phyloP scores from a whole-genome alignment of 1,140 invertebrate species.

The Eulimnadia texana region DNA sequence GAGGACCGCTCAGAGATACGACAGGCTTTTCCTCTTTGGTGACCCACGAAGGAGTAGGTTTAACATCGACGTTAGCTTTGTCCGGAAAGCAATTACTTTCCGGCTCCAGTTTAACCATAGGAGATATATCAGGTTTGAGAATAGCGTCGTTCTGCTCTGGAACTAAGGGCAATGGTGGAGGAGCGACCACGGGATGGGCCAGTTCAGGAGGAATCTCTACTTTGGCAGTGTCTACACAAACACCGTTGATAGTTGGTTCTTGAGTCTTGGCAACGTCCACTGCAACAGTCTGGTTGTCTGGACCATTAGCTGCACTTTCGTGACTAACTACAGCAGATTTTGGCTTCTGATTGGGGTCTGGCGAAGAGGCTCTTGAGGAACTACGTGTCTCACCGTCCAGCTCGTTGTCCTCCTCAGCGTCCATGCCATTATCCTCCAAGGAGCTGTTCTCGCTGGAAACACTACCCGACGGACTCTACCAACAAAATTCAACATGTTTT shows the following conservation, averaged over 20 bases:
- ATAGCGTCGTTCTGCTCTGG: not conserved
- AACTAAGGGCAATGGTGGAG: not conserved
- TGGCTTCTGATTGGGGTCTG: not conserved
- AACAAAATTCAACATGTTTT: not conserved
- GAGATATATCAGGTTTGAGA: not conserved
- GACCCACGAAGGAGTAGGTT: not conserved
- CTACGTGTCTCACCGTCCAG: conserved; percentile 5
- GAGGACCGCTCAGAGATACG: not conserved
- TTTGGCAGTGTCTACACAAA: not conserved
- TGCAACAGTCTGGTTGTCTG: not conserved
- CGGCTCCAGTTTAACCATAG: conserved; percentile 6
- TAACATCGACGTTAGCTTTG: too few species aligned
- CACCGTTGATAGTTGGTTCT: not conserved
- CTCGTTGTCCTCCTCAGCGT: conserved; percentile 3
- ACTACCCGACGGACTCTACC: conserved; percentile 4
- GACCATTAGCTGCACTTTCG: not conserved
- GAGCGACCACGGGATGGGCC: not conserved
- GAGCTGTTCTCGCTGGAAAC: conserved; percentile 11
- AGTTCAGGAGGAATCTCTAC: not conserved
- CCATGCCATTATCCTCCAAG: conserved; percentile 12
- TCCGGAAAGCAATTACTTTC: not conserved
- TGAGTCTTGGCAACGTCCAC: not conserved
- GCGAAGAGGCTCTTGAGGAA: conserved; percentile 1
- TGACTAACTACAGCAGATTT: not conserved
- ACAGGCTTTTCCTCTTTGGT: conserved; percentile 5